Percentiles rank a stretch among this genome's conserved stretches.
Conservation (phyloP, 2,113 vertebrate species). For the Panthera leo region DNA sequence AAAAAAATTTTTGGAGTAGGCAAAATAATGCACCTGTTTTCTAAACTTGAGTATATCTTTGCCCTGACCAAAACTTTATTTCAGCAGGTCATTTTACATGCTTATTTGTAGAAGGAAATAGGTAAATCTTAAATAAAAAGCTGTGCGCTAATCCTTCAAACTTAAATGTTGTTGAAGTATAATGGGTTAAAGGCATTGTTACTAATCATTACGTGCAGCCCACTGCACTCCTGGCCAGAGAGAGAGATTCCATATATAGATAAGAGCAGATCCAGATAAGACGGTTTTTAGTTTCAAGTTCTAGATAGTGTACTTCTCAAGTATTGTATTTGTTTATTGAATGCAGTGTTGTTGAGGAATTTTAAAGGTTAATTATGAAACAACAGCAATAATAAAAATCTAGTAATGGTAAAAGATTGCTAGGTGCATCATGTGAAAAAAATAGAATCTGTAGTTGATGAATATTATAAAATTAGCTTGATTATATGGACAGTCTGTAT, state of each 20-base stretch:
- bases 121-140: not conserved
- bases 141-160: not conserved
- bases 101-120: conserved; percentile 9
- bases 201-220: not conserved
- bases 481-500: not conserved
- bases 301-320: not conserved
- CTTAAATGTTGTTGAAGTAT: not conserved
- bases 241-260: not conserved
- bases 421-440: not conserved
- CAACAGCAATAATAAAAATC: not conserved
- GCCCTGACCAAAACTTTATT: not conserved
- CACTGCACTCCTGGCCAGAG: not conserved
- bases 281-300: conserved; percentile 33
- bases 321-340: not conserved
- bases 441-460: not conserved
- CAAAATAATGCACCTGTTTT: not conserved
- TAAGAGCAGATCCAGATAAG: not conserved
- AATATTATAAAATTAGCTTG: conserved; percentile 14
- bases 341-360: not conserved
- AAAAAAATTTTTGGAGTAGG: not conserved
- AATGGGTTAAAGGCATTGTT: not conserved
- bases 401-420: not conserved
- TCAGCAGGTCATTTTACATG: not conserved
- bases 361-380: not conserved
- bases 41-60: conserved; percentile 20